Evolutionary conservation across 2,113 vertebrate genomes (phyloP).

Genomic region (Redunca redunca): DNA sequence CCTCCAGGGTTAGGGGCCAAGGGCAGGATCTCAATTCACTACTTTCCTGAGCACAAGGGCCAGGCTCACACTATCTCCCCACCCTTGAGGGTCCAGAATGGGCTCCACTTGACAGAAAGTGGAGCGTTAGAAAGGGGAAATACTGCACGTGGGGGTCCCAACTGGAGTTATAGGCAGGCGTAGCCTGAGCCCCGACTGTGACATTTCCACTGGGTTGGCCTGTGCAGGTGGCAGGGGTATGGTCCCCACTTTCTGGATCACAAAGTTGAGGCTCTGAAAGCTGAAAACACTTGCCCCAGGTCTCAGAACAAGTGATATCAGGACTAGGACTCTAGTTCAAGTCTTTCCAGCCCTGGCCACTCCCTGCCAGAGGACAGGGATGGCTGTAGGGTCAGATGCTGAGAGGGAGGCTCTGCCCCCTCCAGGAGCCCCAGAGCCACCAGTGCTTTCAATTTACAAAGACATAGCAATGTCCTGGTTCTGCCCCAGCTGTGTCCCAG

Average conservation of each 20-base stretch:
- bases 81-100: neutral
- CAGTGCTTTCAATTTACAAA: neutral
- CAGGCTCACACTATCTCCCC: neutral
- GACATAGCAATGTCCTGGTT: neutral
- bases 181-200: neutral
- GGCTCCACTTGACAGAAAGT: neutral
- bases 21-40: neutral
- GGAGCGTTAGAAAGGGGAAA: neutral
- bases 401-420: neutral
- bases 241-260: neutral
- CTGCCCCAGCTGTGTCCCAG: neutral
- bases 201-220: neutral
- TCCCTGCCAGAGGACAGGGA: neutral
- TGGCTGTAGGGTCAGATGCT: neutral
- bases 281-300: neutral
- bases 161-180: rapidly evolving
- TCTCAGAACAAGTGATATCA: neutral
- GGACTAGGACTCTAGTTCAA: neutral
- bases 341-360: neutral
- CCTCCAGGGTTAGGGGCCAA: neutral
- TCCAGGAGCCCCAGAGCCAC: neutral
- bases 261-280: neutral
- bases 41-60: neutral
- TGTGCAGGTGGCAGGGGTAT: too few species aligned
- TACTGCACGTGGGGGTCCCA: neutral